phyloP scores from a whole-genome alignment of 2,888 invertebrate species.

The Pachydiplax longipennis region DNA sequence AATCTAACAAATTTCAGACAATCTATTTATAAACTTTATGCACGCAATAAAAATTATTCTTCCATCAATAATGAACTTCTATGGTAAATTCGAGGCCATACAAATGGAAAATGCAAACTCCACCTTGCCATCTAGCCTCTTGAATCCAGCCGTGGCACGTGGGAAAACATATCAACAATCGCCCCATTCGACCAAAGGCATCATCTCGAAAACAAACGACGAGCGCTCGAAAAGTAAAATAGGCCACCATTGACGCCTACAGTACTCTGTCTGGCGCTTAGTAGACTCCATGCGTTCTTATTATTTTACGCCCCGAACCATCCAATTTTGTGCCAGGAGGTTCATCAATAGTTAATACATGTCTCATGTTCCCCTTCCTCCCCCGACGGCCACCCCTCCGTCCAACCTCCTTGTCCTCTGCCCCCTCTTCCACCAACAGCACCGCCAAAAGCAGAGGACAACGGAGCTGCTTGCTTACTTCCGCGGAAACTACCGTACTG shows the following conservation, averaged over 20 bases:
- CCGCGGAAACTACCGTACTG: not conserved
- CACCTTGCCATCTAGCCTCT: no score
- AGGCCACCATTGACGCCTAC: not conserved
- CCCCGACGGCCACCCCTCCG: not conserved
- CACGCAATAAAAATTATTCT: no score
- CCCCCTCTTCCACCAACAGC: not conserved
- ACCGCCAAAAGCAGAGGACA: constrained; percentile 31
- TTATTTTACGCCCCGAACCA: not conserved
- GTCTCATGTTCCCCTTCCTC: not conserved
- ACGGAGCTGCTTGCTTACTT: constrained; percentile 12
- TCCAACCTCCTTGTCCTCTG: not conserved
- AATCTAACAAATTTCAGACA: no score
- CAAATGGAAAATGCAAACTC: no score
- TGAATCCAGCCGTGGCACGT: no score
- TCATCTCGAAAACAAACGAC: not conserved
- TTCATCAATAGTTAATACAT: constrained; percentile 32
- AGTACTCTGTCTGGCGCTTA: not conserved
- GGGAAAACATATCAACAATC: no score
- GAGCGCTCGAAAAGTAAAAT: not conserved
- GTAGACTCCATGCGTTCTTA: not conserved
- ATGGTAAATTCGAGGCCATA: no score
- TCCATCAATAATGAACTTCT: no score
- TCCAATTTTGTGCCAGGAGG: not conserved
- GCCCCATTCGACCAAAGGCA: no score
- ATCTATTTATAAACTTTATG: no score